Evolutionary conservation across 2,888 invertebrate species (phyloP), one percentile per base, ranked within the genome.

Genomic region (Rugalucina vietnamica): DNA sequence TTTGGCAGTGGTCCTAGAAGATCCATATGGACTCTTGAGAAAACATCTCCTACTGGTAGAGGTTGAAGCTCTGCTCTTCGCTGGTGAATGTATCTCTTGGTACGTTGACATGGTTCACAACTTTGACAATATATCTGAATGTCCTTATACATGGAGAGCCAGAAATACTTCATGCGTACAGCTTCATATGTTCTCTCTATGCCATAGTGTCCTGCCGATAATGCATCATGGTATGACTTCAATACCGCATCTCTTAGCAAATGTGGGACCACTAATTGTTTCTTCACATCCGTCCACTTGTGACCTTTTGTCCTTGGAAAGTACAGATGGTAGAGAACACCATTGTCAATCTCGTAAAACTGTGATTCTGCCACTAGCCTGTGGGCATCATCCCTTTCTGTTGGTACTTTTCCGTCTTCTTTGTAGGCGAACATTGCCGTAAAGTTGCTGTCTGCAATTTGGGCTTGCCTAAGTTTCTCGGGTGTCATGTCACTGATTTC

Each of bases 21-120:
- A 49, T 84, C 84, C 60, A 84, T 70, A 39, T 84, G 82, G 14
- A 85, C 29, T 32, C 86, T 60, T 0, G 54, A 39, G 27, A 85
- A 83, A 1, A 75, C 39, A 70, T 84, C 84, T n/a, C 32, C 50
- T 24, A 76, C 54, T 10, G 82, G 82, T 3, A 85, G 34, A 54
- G 87, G 82, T 18, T 85, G 72, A 21, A 79, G 43, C 1, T 43
- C 73, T n/a, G 87, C 73, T 24, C 65, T 71, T 21, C 57, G 49
- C 12, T 65, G 43, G 32, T 76, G 72, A 21, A 36, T 43, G 24
- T 60, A 50, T 49, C 65, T 18, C 32, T 81, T 81, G 27, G 36
- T 24, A 39, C 72, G 34, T 36, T 81, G 72, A 70, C 81, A 76
- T 43, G 74, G 24, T 27, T 75, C 50, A 69, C 80, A 80, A 36